Evolutionary conservation across 64 coral and sea anemone genomes (phyloP).

Genomic region (Montipora sp.): DNA sequence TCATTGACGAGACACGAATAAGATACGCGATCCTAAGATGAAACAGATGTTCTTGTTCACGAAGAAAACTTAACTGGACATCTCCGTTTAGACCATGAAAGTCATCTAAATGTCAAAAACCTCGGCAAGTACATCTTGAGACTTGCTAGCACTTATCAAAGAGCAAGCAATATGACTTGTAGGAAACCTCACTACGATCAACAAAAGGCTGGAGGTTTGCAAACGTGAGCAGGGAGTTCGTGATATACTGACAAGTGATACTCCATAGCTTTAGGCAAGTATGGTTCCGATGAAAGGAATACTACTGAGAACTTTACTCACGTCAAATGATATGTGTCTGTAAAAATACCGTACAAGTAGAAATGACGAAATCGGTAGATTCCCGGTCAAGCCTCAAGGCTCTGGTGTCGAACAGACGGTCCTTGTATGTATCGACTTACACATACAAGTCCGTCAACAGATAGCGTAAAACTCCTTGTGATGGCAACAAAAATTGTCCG

Average conservation of each 20-base stretch:
- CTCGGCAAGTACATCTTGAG: not conserved
- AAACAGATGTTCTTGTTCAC: conserved; percentile 11
- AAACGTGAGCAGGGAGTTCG: not conserved
- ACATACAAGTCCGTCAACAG: not conserved
- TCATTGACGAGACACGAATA: not conserved
- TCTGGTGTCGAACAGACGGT: not conserved
- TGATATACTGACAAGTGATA: not conserved
- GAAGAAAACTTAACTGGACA: not conserved
- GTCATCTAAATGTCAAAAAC: not conserved
- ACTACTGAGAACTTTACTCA: not conserved
- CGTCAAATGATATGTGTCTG: conserved; percentile 4
- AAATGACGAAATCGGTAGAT: not conserved
- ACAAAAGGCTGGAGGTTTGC: too few species aligned
- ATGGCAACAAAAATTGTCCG: not conserved
- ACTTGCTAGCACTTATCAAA: not conserved
- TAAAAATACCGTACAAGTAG: not conserved
- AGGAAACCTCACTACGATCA: too few species aligned
- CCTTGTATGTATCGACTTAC: not conserved
- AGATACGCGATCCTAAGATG: not conserved
- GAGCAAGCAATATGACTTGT: not conserved
- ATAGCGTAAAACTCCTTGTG: not conserved
- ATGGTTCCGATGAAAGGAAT: not conserved
- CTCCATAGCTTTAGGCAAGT: not conserved
- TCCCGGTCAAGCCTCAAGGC: not conserved
- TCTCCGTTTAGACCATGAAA: not conserved